These are phyloP conservation scores for Notodonta ziczac DNA, from an alignment of 2,888 invertebrate genomes.

Conservation along the genomic window DNA sequence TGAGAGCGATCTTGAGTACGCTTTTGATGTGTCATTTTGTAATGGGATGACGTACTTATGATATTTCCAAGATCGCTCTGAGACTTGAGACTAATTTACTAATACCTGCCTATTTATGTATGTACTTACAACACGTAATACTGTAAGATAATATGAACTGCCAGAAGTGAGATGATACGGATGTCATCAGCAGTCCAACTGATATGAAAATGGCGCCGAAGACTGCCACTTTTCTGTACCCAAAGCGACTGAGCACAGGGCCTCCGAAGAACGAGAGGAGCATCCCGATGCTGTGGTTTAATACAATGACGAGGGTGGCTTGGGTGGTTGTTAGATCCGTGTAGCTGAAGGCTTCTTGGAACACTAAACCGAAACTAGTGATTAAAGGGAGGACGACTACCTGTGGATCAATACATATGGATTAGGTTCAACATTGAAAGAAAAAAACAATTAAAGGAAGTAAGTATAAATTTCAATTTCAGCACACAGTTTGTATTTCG, in stretches of 20 bases:
- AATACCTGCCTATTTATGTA: neutral
- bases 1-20: too few relatives aligned
- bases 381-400: slow-evolving; percentile 84
- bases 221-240: slow-evolving; percentile 87
- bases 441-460: too few relatives aligned
- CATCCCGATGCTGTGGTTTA: slow-evolving; percentile 89
- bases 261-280: slow-evolving; percentile 87
- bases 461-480: too few relatives aligned
- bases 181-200: slow-evolving; percentile 84
- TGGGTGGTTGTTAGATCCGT: slow-evolving; percentile 85
- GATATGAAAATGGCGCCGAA: slow-evolving; percentile 82
- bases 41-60: too few relatives aligned
- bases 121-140: slow-evolving; percentile 87
- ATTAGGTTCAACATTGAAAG: neutral
- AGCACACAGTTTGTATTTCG: too few relatives aligned
- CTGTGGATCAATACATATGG: slow-evolving; percentile 43
- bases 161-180: slow-evolving; percentile 82
- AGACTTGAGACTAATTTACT: too few relatives aligned
- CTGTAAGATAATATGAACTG: slow-evolving; percentile 87
- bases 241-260: slow-evolving; percentile 84
- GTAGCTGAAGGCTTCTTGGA: slow-evolving; percentile 85
- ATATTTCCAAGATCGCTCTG: too few relatives aligned
- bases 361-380: slow-evolving; percentile 87
- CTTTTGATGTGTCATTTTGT: too few relatives aligned
- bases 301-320: slow-evolving; percentile 86